Conservation (phyloP, 1,140 invertebrate species). For the Bombus superbus region DNA sequence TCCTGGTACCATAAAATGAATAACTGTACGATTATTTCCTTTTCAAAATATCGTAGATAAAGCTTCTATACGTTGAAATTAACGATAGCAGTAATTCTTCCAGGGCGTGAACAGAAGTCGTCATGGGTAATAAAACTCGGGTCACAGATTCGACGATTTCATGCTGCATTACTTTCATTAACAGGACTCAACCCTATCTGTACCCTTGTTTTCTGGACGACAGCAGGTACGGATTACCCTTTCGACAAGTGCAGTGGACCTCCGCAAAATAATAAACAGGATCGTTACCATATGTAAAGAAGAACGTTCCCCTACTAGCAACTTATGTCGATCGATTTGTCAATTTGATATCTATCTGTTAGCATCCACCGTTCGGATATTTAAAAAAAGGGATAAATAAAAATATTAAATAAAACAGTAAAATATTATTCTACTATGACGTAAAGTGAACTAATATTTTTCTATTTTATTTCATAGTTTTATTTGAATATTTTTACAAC, state of each 20-base stretch:
- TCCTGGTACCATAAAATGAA: too few species aligned
- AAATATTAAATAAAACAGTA: background rate
- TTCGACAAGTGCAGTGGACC: slow-evolving; percentile 41
- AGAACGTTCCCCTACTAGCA: background rate
- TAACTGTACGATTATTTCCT: background rate
- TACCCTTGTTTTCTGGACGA: slow-evolving; percentile 29
- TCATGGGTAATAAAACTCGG: slow-evolving; percentile 12
- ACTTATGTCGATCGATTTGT: slow-evolving; percentile 44
- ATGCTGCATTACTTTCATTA: slow-evolving; percentile 39
- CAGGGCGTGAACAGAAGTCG: background rate
- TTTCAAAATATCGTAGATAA: background rate
- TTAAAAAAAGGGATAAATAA: background rate
- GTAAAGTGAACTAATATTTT: too few species aligned
- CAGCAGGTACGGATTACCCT: slow-evolving; percentile 65
- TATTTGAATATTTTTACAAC: background rate
- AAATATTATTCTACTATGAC: background rate
- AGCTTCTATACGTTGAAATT: background rate
- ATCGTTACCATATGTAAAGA: slow-evolving; percentile 38
- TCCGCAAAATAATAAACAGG: slow-evolving; percentile 58
- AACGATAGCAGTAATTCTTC: background rate
- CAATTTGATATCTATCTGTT: background rate
- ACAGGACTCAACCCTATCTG: slow-evolving; percentile 7
- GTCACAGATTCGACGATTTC: slow-evolving; percentile 8
- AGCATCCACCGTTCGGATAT: background rate
- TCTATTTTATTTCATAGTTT: background rate